phyloP scores from a whole-genome alignment of 2,888 invertebrate species.

The Allophyes oxyacanthae region DNA sequence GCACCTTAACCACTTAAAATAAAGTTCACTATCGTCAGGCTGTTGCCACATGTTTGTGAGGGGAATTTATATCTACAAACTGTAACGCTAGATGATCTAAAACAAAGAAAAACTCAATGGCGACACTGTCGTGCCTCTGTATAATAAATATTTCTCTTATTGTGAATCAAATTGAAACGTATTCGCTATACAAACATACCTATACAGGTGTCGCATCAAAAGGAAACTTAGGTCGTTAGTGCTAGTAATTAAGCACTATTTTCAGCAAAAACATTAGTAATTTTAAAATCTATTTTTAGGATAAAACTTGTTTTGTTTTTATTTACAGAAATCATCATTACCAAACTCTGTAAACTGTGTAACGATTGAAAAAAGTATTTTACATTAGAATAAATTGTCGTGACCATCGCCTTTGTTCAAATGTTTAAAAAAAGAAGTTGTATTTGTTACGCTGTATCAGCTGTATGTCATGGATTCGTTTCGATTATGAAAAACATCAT shows the following conservation, averaged over 20 bases:
- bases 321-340: conserved; percentile 48
- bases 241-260: conserved; percentile 41
- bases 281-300: conserved; percentile 23
- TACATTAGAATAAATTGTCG: conserved; percentile 17
- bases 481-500: conserved; percentile 43
- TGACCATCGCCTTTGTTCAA: conserved; percentile 28
- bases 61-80: conserved; percentile 38
- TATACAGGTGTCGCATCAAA: conserved; percentile 33
- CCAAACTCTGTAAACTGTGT: conserved; percentile 37
- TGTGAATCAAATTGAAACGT: conserved; percentile 21
- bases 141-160: conserved; percentile 16
- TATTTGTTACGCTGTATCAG: conserved; percentile 47
- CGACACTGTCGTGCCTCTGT: conserved; percentile 25
- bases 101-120: conserved; percentile 31
- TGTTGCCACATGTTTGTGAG: conserved; percentile 31
- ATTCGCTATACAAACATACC: conserved; percentile 35
- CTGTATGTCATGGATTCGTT: conserved; percentile 52
- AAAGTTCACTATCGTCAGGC: conserved; percentile 41
- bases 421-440: conserved; percentile 38
- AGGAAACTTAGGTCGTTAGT: conserved; percentile 27
- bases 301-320: conserved; percentile 19
- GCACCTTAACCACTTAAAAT: conserved; percentile 46
- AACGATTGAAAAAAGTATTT: conserved; percentile 19
- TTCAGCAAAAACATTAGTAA: conserved; percentile 42
- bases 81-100: conserved; percentile 34